Evolutionary conservation across 1,140 invertebrate species (phyloP).

Genomic region (Drosophila ficusphila): DNA sequence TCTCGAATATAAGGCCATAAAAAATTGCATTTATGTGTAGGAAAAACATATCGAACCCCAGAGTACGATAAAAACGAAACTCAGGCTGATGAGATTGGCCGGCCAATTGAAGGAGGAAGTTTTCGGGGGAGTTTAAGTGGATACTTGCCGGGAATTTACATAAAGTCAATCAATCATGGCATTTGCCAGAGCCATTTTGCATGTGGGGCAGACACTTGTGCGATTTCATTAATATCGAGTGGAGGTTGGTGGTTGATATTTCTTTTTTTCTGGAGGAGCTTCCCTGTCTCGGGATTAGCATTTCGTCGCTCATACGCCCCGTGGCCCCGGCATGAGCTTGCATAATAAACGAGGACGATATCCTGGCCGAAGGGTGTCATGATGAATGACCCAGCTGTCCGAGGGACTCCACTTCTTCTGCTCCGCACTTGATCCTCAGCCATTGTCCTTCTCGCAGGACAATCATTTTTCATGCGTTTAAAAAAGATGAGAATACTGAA

Average conservation of each 20-base stretch:
- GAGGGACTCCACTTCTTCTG: constrained; percentile 5
- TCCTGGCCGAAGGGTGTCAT: constrained; percentile 68
- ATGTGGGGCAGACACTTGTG: constrained; percentile 67
- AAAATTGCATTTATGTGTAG: constrained; percentile 55
- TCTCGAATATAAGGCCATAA: constrained; percentile 44
- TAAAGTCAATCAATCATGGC: constrained; percentile 82
- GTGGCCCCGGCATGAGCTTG: constrained; percentile 66
- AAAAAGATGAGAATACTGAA: constrained; percentile 42
- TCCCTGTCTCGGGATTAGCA: constrained; percentile 60
- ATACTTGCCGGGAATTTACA: constrained; percentile 73
- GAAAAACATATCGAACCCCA: constrained; percentile 52
- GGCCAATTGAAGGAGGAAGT: background rate
- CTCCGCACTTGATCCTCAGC: constrained; percentile 18
- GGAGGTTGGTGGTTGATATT: constrained; percentile 25
- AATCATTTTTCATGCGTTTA: constrained; percentile 80
- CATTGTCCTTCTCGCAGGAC: constrained; percentile 26
- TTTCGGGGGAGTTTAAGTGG: constrained; percentile 55
- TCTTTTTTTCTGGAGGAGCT: background rate
- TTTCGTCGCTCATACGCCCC: constrained; percentile 75
- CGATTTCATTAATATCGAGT: constrained; percentile 78
- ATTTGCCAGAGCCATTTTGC: constrained; percentile 70
- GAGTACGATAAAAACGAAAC: constrained; percentile 68
- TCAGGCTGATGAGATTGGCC: constrained; percentile 49
- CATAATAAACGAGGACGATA: constrained; percentile 70
- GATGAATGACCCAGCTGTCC: constrained; percentile 69